Percentiles rank a stretch among this genome's conserved stretches.
Conservation (phyloP, 2,113 vertebrate genomes). For the Lasiurus cinereus region DNA sequence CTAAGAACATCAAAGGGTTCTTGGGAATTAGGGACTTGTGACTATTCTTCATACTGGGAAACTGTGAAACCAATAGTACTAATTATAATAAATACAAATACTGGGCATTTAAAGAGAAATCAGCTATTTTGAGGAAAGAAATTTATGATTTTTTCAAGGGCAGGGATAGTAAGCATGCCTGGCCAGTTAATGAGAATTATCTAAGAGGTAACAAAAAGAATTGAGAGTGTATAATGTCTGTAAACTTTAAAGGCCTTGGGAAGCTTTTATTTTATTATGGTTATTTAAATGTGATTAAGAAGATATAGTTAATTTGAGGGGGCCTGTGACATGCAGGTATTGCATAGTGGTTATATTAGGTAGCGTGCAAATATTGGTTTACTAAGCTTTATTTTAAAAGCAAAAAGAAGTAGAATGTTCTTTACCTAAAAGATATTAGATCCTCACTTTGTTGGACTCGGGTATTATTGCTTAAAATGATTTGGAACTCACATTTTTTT, state of each 20-base stretch:
- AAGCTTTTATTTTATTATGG: not conserved
- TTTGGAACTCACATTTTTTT: not conserved
- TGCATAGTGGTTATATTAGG: not conserved
- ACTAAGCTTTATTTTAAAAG: constrained; percentile 23
- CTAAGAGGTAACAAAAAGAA: not conserved
- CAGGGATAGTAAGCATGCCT: not conserved
- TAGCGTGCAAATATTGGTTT: not conserved
- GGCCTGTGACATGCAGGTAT: not conserved
- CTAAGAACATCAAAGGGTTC: not conserved
- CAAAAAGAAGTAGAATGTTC: not conserved
- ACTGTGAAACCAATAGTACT: not conserved
- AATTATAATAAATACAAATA: not conserved
- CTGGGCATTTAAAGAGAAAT: constrained; percentile 42
- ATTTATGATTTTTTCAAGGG: not conserved
- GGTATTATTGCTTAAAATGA: not conserved
- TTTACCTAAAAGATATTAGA: not conserved
- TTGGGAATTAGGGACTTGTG: not conserved
- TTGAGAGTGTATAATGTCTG: not conserved
- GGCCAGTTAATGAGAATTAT: not conserved
- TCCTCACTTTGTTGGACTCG: not conserved
- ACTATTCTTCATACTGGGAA: constrained; percentile 25
- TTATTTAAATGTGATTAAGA: constrained; percentile 1
- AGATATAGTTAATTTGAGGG: not conserved
- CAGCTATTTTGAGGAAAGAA: not conserved
- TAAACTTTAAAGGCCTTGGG: not conserved